Evolutionary conservation across 2,797 vertebrate genomes (phyloP), one percentile per base, ranked within the genome.

Genomic region (Salarias fasciatus): DNA sequence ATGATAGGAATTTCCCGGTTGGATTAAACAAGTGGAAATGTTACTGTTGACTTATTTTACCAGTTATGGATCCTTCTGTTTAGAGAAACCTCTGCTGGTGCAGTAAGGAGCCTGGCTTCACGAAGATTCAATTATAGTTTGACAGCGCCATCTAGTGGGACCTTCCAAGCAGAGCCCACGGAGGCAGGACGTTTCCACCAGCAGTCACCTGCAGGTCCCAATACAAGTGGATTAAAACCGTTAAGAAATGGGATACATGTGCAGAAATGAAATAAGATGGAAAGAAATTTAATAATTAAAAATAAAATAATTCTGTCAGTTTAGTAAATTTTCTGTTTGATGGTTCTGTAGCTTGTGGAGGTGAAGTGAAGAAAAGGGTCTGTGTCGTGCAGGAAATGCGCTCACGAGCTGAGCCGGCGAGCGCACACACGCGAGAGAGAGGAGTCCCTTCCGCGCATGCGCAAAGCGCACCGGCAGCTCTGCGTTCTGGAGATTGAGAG

Each of bases 401-500:
- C n/a, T n/a, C n/a, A n/a, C n/a, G n/a, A n/a, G n/a, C n/a, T n/a
- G n/a, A n/a, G n/a, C n/a, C n/a, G n/a, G n/a, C 45, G 28, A 58
- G 11, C 50, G 2, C 15, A 4, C 29, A 11, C 36, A 29, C 13
- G 14, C 63, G 36, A 69, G 5, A 35, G 42, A 36, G 24, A 43
- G 0, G 5, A 36, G 35, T 8, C 35, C 10, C 8, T 50, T n/a
- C 9, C n/a, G 0, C 90, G 89, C 91, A 91, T 90, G 91, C 91
- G 91, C 88, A 86, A 2, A 52, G 33, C 38, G 42, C 1, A 14
- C 68, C 11, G 77, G 63, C 79, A 80, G 48, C 65, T 79, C 72
- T 24, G 64, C 8, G 72, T 70, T 53, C 53, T 48, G 78, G 75
- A 84, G 88, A 75, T 75, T 69, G 77, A 29, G 28, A 72, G 81